Evolutionary conservation across 2,888 invertebrate species (phyloP).

Genomic region (Sisyra terminalis): DNA sequence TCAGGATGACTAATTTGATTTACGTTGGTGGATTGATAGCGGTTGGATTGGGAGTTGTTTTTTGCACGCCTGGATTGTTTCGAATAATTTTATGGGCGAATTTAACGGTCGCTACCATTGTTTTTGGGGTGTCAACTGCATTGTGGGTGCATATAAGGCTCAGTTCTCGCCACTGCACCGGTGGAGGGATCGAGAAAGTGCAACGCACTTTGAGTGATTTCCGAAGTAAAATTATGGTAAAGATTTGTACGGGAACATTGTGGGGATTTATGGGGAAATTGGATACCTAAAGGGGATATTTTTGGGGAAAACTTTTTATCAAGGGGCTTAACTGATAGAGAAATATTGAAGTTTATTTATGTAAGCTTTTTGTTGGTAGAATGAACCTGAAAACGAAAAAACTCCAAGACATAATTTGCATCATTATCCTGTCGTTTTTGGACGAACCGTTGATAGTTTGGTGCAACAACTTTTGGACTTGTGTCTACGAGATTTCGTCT

Average conservation of each 20-base stretch:
- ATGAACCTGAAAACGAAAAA: constrained; percentile 10
- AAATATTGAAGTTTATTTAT: neutral
- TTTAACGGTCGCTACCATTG: constrained; percentile 15
- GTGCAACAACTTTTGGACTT: constrained; percentile 70
- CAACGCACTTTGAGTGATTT: constrained; percentile 43
- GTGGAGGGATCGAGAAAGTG: constrained; percentile 38
- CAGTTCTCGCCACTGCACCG: constrained; percentile 46
- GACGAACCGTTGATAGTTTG: constrained; percentile 68
- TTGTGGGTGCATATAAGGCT: constrained; percentile 46
- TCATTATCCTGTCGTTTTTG: constrained; percentile 63
- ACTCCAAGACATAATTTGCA: constrained; percentile 14
- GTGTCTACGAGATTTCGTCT: constrained; percentile 61
- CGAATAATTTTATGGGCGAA: too few relatives aligned
- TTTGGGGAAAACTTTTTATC: neutral
- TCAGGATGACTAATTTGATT: too few relatives aligned
- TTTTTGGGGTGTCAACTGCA: constrained; percentile 27
- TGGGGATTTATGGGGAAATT: constrained; percentile 1
- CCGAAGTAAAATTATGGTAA: constrained; percentile 42
- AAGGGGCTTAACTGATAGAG: too few relatives aligned
- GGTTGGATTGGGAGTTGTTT: too few relatives aligned
- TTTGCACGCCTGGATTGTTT: too few relatives aligned
- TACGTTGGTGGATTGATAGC: too few relatives aligned
- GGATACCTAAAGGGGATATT: too few relatives aligned
- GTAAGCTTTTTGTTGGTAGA: constrained; percentile 1
- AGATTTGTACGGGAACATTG: constrained; percentile 9